phyloP scores from a whole-genome alignment of 2,888 invertebrate genomes.

The Diogma glabrata region DNA sequence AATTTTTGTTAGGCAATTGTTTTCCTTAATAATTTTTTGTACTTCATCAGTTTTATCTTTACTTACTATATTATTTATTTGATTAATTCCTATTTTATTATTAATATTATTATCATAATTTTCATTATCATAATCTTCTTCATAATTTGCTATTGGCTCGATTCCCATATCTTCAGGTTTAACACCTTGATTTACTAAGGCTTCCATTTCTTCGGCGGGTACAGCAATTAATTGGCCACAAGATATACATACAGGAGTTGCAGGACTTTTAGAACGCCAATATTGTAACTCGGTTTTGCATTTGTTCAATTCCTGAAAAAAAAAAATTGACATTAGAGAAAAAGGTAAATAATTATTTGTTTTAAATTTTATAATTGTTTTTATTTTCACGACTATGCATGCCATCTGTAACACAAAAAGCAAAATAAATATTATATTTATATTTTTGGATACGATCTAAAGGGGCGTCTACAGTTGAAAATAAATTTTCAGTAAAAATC shows the following conservation, averaged over 20 bases:
- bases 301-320: slow-evolving; percentile 68
- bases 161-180: slow-evolving; percentile 39
- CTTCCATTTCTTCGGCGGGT: slow-evolving; percentile 47
- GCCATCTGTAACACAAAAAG: no score
- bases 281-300: slow-evolving; percentile 86
- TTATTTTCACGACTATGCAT: no score
- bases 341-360: no score
- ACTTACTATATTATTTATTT: neutral
- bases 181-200: slow-evolving; percentile 47
- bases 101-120: no score
- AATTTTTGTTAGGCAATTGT: neutral
- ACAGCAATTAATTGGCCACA: slow-evolving; percentile 53
- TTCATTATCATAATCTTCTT: slow-evolving; percentile 20
- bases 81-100: no score
- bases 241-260: slow-evolving; percentile 59
- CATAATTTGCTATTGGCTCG: slow-evolving; percentile 3
- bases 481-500: no score
- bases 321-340: no score
- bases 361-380: no score
- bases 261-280: slow-evolving; percentile 81
- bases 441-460: no score
- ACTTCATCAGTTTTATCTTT: slow-evolving; percentile 1
- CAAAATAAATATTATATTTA: no score
- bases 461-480: no score
- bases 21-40: slow-evolving; percentile 6